Conservation (phyloP, 2,113 vertebrate genomes). For the Mola mola region DNA sequence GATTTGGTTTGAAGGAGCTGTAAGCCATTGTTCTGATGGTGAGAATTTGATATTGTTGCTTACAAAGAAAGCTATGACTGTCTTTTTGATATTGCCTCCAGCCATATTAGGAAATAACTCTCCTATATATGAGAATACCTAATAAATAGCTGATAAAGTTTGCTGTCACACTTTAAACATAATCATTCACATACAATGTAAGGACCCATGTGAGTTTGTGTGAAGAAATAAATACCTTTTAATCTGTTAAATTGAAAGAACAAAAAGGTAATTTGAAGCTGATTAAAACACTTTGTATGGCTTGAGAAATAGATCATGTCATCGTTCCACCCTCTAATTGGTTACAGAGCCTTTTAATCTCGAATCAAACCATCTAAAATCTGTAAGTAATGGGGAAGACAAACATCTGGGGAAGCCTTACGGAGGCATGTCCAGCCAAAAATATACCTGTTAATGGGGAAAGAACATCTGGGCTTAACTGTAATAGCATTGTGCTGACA, state of each 20-base stretch:
- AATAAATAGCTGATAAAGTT: conserved; percentile 7
- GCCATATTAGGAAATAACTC: conserved; percentile 26
- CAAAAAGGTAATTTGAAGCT: conserved; percentile 26
- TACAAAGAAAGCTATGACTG: conserved; percentile 35
- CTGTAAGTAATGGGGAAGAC: conserved; percentile 58
- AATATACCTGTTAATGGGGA: conserved; percentile 62
- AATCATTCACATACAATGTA: conserved; percentile 11
- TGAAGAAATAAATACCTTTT: conserved; percentile 14
- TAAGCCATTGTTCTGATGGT: conserved; percentile 27
- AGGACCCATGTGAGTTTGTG: conserved; percentile 3
- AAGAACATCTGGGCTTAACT: conserved; percentile 53
- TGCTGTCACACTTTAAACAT: conserved; percentile 1
- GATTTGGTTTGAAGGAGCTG: conserved; percentile 37
- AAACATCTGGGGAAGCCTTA: conserved; percentile 75
- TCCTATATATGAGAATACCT: neutral
- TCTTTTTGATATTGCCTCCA: conserved; percentile 36
- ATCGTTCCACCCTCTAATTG: conserved; percentile 50
- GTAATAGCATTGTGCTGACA: conserved; percentile 52
- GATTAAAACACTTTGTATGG: conserved; percentile 46
- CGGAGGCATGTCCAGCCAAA: conserved; percentile 34
- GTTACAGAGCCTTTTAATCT: conserved; percentile 63
- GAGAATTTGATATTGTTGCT: conserved; percentile 40
- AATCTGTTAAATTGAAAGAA: conserved; percentile 16
- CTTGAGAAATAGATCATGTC: conserved; percentile 55
- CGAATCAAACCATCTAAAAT: conserved; percentile 61